phyloP scores from a whole-genome alignment of 2,888 invertebrate genomes.

The Heliconius aoede region DNA sequence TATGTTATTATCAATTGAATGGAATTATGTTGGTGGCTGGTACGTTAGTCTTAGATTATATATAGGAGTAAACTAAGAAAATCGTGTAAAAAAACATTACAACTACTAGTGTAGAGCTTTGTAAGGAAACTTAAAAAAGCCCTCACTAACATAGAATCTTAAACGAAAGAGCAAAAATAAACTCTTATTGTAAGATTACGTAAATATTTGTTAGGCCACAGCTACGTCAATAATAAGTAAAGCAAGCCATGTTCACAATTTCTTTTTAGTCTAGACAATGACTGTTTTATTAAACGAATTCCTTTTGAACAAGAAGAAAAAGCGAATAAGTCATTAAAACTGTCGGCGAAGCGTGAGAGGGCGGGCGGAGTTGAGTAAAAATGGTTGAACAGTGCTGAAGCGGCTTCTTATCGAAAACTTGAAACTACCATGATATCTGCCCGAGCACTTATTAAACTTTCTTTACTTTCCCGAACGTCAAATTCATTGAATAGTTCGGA shows the following conservation, averaged over 20 bases:
- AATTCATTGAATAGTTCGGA: conserved; percentile 43
- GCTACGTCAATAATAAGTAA: conserved; percentile 32
- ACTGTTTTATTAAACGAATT: conserved; percentile 60
- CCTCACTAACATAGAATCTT: neutral
- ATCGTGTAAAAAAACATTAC: too few relatives aligned
- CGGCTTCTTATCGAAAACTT: conserved; percentile 73
- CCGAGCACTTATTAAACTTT: conserved; percentile 73
- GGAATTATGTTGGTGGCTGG: too few relatives aligned
- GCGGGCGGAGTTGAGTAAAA: conserved; percentile 65
- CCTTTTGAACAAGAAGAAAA: conserved; percentile 62
- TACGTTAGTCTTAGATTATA: too few relatives aligned
- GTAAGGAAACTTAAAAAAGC: neutral
- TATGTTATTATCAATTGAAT: too few relatives aligned
- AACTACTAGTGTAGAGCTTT: too few relatives aligned
- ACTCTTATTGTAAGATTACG: neutral
- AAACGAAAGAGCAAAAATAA: neutral
- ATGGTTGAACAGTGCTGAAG: conserved; percentile 70
- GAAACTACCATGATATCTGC: conserved; percentile 69
- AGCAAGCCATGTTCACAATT: conserved; percentile 32
- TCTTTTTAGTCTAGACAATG: conserved; percentile 45
- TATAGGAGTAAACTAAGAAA: too few relatives aligned
- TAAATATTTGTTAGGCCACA: conserved; percentile 24
- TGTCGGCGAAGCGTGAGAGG: conserved; percentile 75
- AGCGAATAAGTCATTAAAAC: conserved; percentile 81
- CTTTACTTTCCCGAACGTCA: conserved; percentile 56